Evolutionary conservation across 2,797 vertebrate species (phyloP).

Genomic region (Ceyx erithaca): DNA sequence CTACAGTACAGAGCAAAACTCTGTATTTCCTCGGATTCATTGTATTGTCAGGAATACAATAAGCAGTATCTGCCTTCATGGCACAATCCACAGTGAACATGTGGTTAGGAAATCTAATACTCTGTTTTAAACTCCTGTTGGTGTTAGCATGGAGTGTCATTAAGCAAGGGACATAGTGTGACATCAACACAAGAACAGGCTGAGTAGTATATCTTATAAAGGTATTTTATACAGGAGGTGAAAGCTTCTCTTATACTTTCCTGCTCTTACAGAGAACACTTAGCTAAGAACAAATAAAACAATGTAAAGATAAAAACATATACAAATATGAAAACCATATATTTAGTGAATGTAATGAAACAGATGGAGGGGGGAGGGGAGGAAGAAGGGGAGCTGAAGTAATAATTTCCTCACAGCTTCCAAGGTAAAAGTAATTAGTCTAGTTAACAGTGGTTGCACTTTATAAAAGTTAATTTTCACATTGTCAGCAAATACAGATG

Average conservation of each 20-base stretch:
- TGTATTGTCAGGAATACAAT: not conserved
- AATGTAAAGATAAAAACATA: not conserved
- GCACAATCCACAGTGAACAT: not conserved
- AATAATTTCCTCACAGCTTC: not conserved
- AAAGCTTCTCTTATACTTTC: not conserved
- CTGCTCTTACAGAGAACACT: not conserved
- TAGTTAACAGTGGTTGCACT: not conserved
- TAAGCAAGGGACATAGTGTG: not conserved
- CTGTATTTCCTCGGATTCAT: not conserved
- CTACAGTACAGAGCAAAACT: not conserved
- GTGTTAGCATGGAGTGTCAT: not conserved
- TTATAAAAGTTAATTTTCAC: not conserved
- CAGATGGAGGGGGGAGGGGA: too few relatives aligned
- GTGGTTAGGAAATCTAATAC: not conserved
- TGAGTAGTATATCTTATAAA: not conserved
- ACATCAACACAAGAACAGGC: not conserved
- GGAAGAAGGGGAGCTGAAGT: not conserved
- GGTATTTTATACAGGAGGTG: not conserved
- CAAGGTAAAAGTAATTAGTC: not conserved
- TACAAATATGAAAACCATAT: not conserved
- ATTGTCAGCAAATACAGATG: not conserved
- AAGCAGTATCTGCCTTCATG: not conserved
- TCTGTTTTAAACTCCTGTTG: not conserved
- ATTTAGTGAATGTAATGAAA: not conserved
- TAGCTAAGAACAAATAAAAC: not conserved